Base-by-base conservation (phyloP, 2,888 invertebrate species). In the Eupsilia transversa region DNA sequence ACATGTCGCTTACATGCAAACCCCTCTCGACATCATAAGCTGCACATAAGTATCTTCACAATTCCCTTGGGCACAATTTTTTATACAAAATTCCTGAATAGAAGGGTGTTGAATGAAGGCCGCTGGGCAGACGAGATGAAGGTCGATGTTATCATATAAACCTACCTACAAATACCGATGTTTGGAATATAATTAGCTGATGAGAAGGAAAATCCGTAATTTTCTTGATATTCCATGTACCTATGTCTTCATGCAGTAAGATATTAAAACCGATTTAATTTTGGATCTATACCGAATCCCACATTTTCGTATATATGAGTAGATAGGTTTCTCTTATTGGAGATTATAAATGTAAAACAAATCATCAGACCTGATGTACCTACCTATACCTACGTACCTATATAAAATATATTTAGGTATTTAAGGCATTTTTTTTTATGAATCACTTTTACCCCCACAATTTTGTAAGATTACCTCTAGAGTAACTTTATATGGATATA, bases 21-120 rank as follows among this genome's bases (percentile, higher is more conserved):
- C 73, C 84, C 80, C 75, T 79, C 73, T 84, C 75, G 73, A 74
- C 65, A 49, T 68, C 61, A 56, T 76, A 72, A 82, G 83, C 76
- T 87, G 80, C 74, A 78, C 82, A 56, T 87, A 84, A 85, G 77
- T 87, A 65, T 54, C 82, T 74, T 70, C 69, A 66, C 67, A 77
- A 74, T 80, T 86, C 72, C 59, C 80, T 79, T 66, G 82, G 73
- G 82, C n/a, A 59, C 63, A 66, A 41, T 75, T 77, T 84, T 84
- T 81, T 79, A 59, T 69, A 75, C 68, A 74, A 85, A 72, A 83
- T 85, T 85, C 74, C 72, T 80, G 73, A 82, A 77, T 75, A 73
- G 67, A 60, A 78, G 69, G 74, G 74, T 66, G 64, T 54, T 43
- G 52, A 52, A 52, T 63, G 70, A 77, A 74, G 61, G 76, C 7